Evolutionary conservation across 1,140 invertebrate genomes (phyloP), one percentile per base, ranked within the genome.

Genomic region (Tetramorium alpestre): DNA sequence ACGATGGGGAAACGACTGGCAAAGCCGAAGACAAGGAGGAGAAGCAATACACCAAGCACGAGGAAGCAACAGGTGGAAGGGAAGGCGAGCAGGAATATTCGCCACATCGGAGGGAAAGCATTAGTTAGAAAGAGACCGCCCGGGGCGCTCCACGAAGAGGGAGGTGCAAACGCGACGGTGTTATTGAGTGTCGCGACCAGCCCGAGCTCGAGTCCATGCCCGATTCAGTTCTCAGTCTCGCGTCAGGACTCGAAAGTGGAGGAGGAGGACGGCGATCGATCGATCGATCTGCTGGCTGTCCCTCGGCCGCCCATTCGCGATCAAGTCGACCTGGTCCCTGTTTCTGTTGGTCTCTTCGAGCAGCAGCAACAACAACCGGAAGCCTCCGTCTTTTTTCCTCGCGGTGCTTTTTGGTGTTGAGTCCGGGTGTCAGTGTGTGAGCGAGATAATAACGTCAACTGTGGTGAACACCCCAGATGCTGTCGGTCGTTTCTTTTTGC

Each of bases 211-310:
- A 87, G 81, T 88, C 75, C 33, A 77, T 78, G 88, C 89, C 56
- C 62, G 88, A 85, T 44, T 75, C 78, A 75, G 85, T 58, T 75
- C 78, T 92, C 92, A 93, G 93, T 93, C 92, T 93, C 92, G 90
- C 92, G 91, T 88, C 89, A 92, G 89, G 92, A 93, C 93, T 93
- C 92, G 92, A 93, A 91, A 93, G 92, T 90, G 81, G 92, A 86
- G 87, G 78, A 90, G 64, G 76, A 75, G 58, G 70, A 65, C 49
- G 25, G 4, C 64, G 77, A 41, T 69, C 69, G 54, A 62, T 8
- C n/a, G n/a, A 70, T 60, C 18, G 25, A 16, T 33, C 49, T 51
- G 18, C 47, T 38, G 54, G 1, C 38, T 56, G 11, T 44, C 8
- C 11, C n/a, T 75, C 77, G n/a, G 78, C 11, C 47, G n/a, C 10